Percentiles rank a stretch among this genome's conserved stretches.
Evolutionary conservation across 2,888 invertebrate species (phyloP).

Genomic region (Nomada lathburiana): DNA sequence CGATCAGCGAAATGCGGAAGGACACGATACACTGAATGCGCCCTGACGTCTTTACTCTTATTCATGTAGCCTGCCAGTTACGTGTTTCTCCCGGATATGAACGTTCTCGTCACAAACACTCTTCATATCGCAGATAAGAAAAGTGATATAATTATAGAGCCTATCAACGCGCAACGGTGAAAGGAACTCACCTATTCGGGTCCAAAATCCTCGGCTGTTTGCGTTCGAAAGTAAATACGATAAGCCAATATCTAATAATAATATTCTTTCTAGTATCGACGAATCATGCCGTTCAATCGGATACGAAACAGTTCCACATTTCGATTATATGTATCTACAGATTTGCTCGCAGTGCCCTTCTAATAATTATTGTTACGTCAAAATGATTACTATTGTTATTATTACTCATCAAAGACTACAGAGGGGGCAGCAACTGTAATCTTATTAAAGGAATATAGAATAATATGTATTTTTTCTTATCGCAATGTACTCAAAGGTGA

Average conservation of each 20-base stretch:
- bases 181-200: neutral
- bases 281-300: neutral
- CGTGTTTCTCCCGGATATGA: neutral
- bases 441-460: neutral
- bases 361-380: too few species aligned
- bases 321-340: neutral
- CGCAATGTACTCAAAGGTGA: neutral
- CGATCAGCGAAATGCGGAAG: conserved; percentile 10
- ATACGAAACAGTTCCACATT: neutral
- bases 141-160: conserved; percentile 34
- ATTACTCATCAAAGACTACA: neutral
- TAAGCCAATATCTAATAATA: neutral
- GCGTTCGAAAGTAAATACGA: conserved; percentile 26
- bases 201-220: conserved; percentile 20
- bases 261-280: neutral
- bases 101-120: conserved; percentile 8
- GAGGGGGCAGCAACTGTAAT: neutral
- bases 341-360: neutral
- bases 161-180: conserved; percentile 26
- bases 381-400: neutral
- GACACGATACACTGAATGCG: conserved; percentile 19
- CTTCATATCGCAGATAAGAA: conserved; percentile 57
- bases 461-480: neutral
- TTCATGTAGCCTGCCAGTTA: neutral
- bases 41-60: conserved; percentile 1